Conservation (phyloP, 35 echinoderm and acorn worm species). For the Heliocidaris erythrogramma region DNA sequence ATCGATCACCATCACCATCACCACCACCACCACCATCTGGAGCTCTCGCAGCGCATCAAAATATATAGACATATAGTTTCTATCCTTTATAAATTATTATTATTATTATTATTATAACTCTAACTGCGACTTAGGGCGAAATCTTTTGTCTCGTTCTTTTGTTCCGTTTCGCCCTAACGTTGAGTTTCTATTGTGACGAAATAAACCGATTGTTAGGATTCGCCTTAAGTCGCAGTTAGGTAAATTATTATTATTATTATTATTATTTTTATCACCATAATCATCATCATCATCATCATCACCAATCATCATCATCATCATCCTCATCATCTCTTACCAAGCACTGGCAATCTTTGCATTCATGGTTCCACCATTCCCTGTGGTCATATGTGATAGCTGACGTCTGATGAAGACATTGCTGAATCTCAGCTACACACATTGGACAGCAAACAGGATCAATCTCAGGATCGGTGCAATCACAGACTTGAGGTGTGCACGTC, state of each 20-base stretch:
- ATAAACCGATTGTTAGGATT: no score
- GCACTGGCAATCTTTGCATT: slow-evolving; percentile 84
- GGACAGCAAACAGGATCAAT: slow-evolving; percentile 79
- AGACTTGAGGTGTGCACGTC: slow-evolving; percentile 58
- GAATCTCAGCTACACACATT: slow-evolving; percentile 50
- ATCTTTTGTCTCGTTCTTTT: no score
- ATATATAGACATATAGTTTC: no score
- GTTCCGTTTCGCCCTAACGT: no score
- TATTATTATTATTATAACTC: not conserved
- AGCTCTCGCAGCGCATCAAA: no score
- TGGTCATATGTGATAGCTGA: slow-evolving; percentile 79
- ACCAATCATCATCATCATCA: not conserved
- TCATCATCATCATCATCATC: not conserved
- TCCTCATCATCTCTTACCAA: slow-evolving; percentile 52
- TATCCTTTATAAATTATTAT: not conserved
- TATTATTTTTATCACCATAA: not conserved
- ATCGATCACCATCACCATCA: not conserved
- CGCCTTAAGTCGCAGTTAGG: no score
- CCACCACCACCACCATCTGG: not conserved
- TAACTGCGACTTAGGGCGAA: no score
- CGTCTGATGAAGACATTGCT: slow-evolving; percentile 78
- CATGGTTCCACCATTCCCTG: slow-evolving; percentile 68
- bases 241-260: not conserved
- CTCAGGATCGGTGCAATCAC: slow-evolving; percentile 62
- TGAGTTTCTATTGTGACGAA: no score